phyloP scores from a whole-genome alignment of 2,113 vertebrate species.

The Myotis yumanensis region DNA sequence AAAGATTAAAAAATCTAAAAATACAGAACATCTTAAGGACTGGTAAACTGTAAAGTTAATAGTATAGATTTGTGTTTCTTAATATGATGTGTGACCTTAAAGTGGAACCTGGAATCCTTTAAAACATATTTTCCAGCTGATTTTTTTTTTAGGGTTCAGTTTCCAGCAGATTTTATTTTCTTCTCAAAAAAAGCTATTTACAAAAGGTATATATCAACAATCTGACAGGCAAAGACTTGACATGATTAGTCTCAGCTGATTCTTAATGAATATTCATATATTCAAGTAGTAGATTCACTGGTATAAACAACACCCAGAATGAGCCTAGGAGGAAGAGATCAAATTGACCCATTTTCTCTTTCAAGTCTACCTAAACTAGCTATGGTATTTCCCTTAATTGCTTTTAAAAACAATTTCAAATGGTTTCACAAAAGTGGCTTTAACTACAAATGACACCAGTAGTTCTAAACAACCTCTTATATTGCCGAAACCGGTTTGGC shows the following conservation, averaged over 20 bases:
- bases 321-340: constrained; percentile 4
- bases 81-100: background rate
- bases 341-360: background rate
- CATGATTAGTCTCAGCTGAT: constrained; percentile 87
- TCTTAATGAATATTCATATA: background rate
- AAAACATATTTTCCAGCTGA: background rate
- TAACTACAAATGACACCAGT: background rate
- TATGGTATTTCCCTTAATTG: background rate
- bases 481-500: too few species aligned
- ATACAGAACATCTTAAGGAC: background rate
- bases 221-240: constrained; percentile 99
- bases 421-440: background rate
- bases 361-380: background rate
- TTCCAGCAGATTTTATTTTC: background rate
- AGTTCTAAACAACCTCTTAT: constrained; percentile 2
- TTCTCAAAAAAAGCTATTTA: constrained; percentile 91
- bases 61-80: background rate
- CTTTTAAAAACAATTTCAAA: constrained; percentile 47
- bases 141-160: background rate
- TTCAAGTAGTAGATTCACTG: background rate
- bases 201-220: constrained; percentile 99
- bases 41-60: background rate
- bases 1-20: background rate
- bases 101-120: background rate
- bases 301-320: constrained; percentile 22